Evolutionary conservation across 2,797 vertebrate species (phyloP).

Genomic region (Artibeus jamaicensis): DNA sequence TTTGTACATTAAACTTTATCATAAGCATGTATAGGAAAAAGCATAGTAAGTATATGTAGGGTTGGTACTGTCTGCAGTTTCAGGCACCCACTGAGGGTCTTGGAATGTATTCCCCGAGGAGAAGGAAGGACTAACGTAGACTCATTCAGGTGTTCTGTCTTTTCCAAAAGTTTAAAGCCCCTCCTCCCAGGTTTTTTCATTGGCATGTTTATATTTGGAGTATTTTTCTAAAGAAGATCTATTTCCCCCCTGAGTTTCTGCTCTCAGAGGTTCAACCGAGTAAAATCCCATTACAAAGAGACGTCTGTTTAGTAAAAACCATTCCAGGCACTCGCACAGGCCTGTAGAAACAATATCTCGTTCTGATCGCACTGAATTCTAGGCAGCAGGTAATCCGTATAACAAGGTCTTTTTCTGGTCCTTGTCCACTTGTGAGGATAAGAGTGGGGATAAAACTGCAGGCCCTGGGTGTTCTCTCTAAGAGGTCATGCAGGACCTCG

Average conservation of each 20-base stretch:
- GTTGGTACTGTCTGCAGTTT: not conserved
- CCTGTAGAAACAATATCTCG: conserved; percentile 4
- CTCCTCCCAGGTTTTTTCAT: not conserved
- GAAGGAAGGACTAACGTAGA: not conserved
- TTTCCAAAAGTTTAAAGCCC: not conserved
- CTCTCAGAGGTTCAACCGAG: conserved; percentile 1
- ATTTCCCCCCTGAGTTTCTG: not conserved
- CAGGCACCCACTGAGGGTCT: not conserved
- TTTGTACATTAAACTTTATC: not conserved
- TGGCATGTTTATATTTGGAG: not conserved
- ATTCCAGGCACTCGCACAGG: not conserved
- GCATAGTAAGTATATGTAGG: not conserved
- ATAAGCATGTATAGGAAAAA: not conserved
- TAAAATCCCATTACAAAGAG: conserved; percentile 54
- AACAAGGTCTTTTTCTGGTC: not conserved
- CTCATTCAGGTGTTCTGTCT: not conserved
- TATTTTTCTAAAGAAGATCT: not conserved
- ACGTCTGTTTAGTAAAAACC: conserved; percentile 37
- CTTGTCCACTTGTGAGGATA: not conserved
- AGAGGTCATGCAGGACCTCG: not conserved
- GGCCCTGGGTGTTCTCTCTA: not conserved
- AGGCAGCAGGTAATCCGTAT: not conserved
- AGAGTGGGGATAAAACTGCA: not conserved
- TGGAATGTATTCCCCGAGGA: not conserved
- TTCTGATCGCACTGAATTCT: not conserved